phyloP scores from a whole-genome alignment of 2,113 vertebrate genomes.

The Ardeotis arabs region DNA sequence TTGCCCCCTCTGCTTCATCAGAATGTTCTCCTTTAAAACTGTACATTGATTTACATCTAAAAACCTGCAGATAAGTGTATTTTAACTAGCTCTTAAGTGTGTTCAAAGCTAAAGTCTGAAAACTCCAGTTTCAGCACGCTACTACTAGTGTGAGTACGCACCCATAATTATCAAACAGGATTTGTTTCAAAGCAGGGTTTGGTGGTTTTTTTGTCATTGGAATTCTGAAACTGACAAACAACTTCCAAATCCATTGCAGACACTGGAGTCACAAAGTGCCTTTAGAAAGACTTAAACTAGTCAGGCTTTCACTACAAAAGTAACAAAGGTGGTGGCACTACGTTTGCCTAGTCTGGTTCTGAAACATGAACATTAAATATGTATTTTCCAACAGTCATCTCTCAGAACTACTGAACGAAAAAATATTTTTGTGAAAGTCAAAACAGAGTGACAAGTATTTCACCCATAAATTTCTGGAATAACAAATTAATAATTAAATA shows the following conservation, averaged over 20 bases:
- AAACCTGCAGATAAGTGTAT: background rate
- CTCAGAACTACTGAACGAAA: background rate
- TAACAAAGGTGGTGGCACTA: background rate
- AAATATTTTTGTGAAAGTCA: background rate
- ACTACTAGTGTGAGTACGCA: background rate
- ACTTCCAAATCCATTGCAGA: background rate
- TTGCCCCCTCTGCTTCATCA: background rate
- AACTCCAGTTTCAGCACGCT: background rate
- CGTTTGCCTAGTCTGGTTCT: background rate
- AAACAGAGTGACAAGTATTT: background rate
- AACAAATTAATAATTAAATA: background rate
- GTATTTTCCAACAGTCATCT: background rate
- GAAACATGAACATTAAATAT: background rate
- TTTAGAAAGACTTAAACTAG: background rate
- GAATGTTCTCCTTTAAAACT: background rate
- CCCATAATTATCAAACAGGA: background rate
- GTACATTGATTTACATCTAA: background rate
- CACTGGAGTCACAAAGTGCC: background rate
- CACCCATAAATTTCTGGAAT: background rate
- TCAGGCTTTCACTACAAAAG: background rate
- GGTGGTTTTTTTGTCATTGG: background rate
- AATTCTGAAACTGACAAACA: background rate
- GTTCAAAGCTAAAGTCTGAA: background rate
- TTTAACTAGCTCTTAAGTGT: background rate
- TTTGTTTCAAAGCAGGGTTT: background rate